Evolutionary conservation across 2,113 vertebrate genomes (phyloP).

Genomic region (Oceanites oceanicus): DNA sequence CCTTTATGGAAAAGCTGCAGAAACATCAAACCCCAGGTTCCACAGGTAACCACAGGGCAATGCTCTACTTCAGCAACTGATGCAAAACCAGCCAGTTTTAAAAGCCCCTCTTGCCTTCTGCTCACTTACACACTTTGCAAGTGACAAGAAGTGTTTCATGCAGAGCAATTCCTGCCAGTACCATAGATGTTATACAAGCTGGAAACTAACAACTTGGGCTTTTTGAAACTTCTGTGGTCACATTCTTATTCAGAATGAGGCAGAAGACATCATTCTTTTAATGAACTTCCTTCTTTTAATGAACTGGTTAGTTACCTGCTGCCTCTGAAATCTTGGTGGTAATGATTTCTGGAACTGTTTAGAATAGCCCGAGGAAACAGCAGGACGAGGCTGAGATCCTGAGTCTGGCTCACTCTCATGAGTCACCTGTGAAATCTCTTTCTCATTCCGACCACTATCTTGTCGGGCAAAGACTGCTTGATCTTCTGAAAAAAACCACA

Average conservation of each 20-base stretch:
- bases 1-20: not conserved
- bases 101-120: not conserved
- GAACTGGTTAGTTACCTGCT: slow-evolving; percentile 81
- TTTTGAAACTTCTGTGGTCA: not conserved
- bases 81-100: not conserved
- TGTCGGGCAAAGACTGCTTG: slow-evolving; percentile 68
- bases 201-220: not conserved
- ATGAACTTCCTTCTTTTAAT: not conserved
- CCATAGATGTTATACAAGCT: not conserved
- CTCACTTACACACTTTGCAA: not conserved
- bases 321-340: slow-evolving; percentile 95
- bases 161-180: not conserved
- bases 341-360: slow-evolving; percentile 98
- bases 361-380: slow-evolving; percentile 92
- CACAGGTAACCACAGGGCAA: not conserved
- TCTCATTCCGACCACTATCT: slow-evolving; percentile 76
- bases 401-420: slow-evolving; percentile 86
- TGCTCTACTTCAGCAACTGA: not conserved
- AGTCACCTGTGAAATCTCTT: slow-evolving; percentile 68
- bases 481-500: slow-evolving; percentile 51
- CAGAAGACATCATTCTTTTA: not conserved
- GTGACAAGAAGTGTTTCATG: not conserved
- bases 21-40: not conserved
- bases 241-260: not conserved
- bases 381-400: slow-evolving; percentile 85